Evolutionary conservation across 2,888 invertebrate genomes (phyloP), one percentile per base, ranked within the genome.

Genomic region (Trissolcus brochymenae): DNA sequence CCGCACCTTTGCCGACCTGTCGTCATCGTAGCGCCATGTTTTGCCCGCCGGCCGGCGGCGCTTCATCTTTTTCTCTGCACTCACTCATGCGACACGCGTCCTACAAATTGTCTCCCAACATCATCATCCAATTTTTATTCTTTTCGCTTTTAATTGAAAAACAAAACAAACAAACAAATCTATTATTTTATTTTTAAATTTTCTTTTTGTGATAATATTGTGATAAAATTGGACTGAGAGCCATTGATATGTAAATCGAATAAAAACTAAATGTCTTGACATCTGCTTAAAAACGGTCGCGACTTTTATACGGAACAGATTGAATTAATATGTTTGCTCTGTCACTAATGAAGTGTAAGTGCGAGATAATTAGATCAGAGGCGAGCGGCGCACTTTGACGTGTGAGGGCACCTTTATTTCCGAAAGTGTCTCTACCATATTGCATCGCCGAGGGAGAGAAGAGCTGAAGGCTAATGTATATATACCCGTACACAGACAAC

Each of bases 1-100:
- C 72, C 67, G 68, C 56, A 68, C 78, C 76, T 76, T 78, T 79
- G 82, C 79, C 83, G 59, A 74, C 76, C 77, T 78, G 62, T 71
- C 70, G 79, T 76, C 74, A 78, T 73, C 76, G 75, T 66, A 78
- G 66, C 80, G 79, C 78, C 76, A 80, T 81, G 82, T 81, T 82
- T 82, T 79, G 82, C 83, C 81, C 81, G 73, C 60, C 65, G 68
- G 68, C 80, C 74, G 35, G 21, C 74, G 35, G 21, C 62, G 68
- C 19, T 61, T 55, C 29, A 54, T 43, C 57, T 54, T 41, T 49
- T n/a, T 62, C 51, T 35, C 49, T 41, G 60, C 73, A 71, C 76
- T 64, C 65, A 11, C 9, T 72, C 71, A 72, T 66, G 67, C 61
- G 70, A 78, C 77, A 79, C 81, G 79, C 74, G 79, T 51, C 78